Evolutionary conservation across 2,113 vertebrate genomes (phyloP).

Genomic region (Atherinomorus stipes): DNA sequence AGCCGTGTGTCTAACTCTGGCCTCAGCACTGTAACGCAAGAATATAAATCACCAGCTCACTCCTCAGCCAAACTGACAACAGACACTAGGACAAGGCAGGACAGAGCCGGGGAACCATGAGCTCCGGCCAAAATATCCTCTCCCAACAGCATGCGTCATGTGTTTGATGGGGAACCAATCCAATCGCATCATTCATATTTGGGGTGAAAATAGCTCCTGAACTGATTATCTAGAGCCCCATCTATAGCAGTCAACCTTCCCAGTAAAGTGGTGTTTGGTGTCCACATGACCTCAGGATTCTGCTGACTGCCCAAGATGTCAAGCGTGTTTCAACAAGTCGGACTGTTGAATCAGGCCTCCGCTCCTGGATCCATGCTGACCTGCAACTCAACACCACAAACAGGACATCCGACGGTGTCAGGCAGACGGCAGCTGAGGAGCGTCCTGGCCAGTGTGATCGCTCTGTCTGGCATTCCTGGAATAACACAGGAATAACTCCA

Average conservation of each 20-base stretch:
- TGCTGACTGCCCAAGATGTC: conserved; percentile 57
- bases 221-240: conserved; percentile 5
- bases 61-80: conserved; percentile 14
- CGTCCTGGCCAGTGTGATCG: conserved; percentile 38
- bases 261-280: conserved; percentile 31
- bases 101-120: conserved; percentile 1
- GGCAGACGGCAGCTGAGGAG: conserved; percentile 65
- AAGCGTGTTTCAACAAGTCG: conserved; percentile 40
- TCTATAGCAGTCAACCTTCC: background rate
- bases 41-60: conserved; percentile 32
- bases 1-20: conserved; percentile 5
- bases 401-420: conserved; percentile 72
- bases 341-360: conserved; percentile 51
- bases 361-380: conserved; percentile 56
- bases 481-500: conserved; percentile 53
- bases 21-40: conserved; percentile 3
- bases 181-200: conserved; percentile 18
- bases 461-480: conserved; percentile 63
- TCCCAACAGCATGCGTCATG: background rate
- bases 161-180: conserved; percentile 1
- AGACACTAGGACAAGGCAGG: background rate
- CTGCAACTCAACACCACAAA: conserved; percentile 70
- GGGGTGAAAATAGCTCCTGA: background rate
- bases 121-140: background rate
- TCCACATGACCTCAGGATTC: conserved; percentile 43